phyloP scores from a whole-genome alignment of 1,140 invertebrate species.

The Hylaeus volcanicus region DNA sequence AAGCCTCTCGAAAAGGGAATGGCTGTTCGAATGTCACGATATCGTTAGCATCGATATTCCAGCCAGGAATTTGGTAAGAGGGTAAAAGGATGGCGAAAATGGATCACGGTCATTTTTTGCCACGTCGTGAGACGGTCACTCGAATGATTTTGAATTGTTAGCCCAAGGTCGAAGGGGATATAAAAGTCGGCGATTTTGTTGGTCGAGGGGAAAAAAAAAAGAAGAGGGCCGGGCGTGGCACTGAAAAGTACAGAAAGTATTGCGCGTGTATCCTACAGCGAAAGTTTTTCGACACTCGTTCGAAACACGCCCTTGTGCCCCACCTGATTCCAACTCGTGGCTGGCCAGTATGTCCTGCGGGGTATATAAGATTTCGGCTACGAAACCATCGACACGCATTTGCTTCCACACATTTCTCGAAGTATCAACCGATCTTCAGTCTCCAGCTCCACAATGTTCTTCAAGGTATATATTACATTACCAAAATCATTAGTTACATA shows the following conservation, averaged over 20 bases:
- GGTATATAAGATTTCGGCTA: conserved; percentile 49
- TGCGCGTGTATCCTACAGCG: conserved; percentile 13
- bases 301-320: conserved; percentile 44
- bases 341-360: not conserved
- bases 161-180: conserved; percentile 38
- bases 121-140: not conserved
- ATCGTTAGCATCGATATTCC: not conserved
- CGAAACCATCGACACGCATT: conserved; percentile 24
- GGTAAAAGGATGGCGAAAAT: not conserved
- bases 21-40: no score
- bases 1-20: not conserved
- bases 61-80: not conserved
- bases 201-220: not conserved
- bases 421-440: conserved; percentile 41
- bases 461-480: conserved; percentile 62
- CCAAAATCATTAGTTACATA: not conserved
- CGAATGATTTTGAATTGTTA: conserved; percentile 33
- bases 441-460: conserved; percentile 46
- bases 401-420: conserved; percentile 26
- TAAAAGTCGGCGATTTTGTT: conserved; percentile 16
- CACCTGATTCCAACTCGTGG: conserved; percentile 15
- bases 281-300: conserved; percentile 28
- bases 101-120: conserved; percentile 8
- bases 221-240: conserved; percentile 24
- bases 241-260: conserved; percentile 17